These are phyloP conservation scores for Bombus waltoni DNA, from an alignment of 1,140 invertebrate species.

Conservation along the genomic window DNA sequence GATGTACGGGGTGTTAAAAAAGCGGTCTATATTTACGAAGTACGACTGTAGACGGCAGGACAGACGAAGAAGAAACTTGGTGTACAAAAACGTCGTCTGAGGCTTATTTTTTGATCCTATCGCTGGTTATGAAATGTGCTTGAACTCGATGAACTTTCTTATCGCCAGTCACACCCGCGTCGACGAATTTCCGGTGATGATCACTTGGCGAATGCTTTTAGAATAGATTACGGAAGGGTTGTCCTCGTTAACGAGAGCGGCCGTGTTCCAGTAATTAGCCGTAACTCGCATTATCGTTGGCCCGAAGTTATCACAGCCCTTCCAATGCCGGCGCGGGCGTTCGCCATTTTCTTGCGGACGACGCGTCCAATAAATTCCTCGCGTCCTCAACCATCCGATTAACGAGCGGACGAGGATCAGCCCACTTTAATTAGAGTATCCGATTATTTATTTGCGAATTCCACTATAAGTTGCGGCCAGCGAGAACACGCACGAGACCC, in stretches of 20 bases:
- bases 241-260: neutral
- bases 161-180: constrained; percentile 1
- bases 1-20: too few relatives aligned
- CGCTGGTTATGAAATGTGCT: too few relatives aligned
- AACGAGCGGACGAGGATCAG: neutral
- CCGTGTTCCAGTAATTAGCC: constrained; percentile 26
- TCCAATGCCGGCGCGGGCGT: neutral
- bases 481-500: neutral
- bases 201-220: neutral
- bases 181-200: neutral
- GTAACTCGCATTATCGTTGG: constrained; percentile 7
- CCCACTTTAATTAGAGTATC: constrained; percentile 32
- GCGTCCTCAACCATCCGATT: neutral
- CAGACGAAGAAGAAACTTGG: too few relatives aligned
- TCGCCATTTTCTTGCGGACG: neutral
- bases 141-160: neutral
- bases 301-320: neutral
- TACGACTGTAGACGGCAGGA: too few relatives aligned
- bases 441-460: constrained; percentile 44
- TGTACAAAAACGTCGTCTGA: too few relatives aligned
- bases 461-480: constrained; percentile 22
- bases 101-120: too few relatives aligned
- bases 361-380: constrained; percentile 10
- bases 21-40: too few relatives aligned
- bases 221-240: neutral